These are phyloP conservation scores for Cyprinodon tularosa DNA, from an alignment of 2,113 vertebrate genomes.

Conservation along the genomic window DNA sequence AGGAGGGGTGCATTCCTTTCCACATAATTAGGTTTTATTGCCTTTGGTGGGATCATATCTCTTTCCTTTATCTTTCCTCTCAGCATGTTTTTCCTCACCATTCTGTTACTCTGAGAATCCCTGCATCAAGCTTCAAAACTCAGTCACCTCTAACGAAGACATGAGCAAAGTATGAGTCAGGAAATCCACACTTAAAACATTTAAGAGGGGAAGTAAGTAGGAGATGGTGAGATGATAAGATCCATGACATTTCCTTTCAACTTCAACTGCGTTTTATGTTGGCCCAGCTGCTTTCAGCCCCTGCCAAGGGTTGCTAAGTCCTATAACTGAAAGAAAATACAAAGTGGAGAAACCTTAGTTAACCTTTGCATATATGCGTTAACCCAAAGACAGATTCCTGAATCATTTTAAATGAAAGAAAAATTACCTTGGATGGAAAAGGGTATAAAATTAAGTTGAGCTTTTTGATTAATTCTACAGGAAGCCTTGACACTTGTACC, in stretches of 20 bases:
- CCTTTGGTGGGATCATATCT: constrained; percentile 38
- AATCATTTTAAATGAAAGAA: not conserved
- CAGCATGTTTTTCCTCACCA: constrained; percentile 9
- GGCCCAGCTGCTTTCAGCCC: constrained; percentile 12
- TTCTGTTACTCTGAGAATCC: not conserved
- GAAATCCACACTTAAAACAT: constrained; percentile 38
- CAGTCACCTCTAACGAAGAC: not conserved
- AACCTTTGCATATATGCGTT: not conserved
- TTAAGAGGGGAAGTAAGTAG: not conserved
- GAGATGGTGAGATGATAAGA: constrained; percentile 14
- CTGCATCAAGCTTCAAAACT: constrained; percentile 1
- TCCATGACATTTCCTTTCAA: constrained; percentile 45
- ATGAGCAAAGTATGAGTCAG: constrained; percentile 24
- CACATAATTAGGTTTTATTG: constrained; percentile 61
- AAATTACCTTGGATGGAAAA: not conserved
- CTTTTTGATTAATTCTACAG: no score
- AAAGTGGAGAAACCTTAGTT: not conserved
- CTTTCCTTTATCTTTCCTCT: constrained; percentile 28
- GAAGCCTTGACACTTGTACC: no score
- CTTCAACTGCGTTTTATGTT: constrained; percentile 37
- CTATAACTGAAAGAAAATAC: constrained; percentile 10
- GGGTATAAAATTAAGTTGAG: no score
- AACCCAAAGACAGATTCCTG: not conserved
- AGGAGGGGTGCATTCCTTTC: constrained; percentile 58
- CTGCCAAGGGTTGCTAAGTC: constrained; percentile 20